Base-by-base conservation (phyloP, 2,888 invertebrate genomes). In the Sesia bembeciformis region DNA sequence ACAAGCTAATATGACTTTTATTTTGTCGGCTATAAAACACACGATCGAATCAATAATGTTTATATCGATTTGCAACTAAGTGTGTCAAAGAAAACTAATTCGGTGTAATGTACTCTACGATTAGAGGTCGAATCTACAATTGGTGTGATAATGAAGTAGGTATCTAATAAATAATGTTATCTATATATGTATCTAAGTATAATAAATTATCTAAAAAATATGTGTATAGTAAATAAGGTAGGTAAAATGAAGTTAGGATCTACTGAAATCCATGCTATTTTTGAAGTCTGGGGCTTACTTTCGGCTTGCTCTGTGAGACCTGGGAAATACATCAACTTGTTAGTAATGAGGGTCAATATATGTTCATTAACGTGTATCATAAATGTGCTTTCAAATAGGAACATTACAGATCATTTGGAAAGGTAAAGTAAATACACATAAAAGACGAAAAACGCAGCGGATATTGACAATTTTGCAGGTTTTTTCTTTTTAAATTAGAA, bases 251-350 rank as follows among this genome's bases (percentile, higher is more conserved):
- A 42, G 42, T 7, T 42, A 42, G 23, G 46, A 7, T 62, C 74
- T 76, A 71, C 64, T 60, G 39, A 64, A 67, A 63, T 64, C 69
- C 87, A 87, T 87, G 87, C 86, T 78, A 70, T 76, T 63, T 75
- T 72, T 61, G 60, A 64, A 68, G 58, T 68, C 64, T 72, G 67
- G 62, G 63, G 77, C 88, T 89, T 89, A 89, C 88, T 89, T 84
- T 89, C 88, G 71, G 88, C 85, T 85, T 84, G 76, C 81, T 70
- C 77, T 72, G 88, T 88, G 78, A 89, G 88, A 88, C 88, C 88
- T 89, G 88, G 80, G 87, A 72, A 87, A 85, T 79, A 85, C 72
- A 84, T 71, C 65, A 80, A 77, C 63, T 66, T 68, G 78, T 86
- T 86, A 86, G 78, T 84, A 73, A 68, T 63, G 55, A 23, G 23